A percentile compares a stretch with the other conserved stretches of the same genome.
Conservation (phyloP, 2,888 invertebrate genomes). For the Lacanobia wlatinum region DNA sequence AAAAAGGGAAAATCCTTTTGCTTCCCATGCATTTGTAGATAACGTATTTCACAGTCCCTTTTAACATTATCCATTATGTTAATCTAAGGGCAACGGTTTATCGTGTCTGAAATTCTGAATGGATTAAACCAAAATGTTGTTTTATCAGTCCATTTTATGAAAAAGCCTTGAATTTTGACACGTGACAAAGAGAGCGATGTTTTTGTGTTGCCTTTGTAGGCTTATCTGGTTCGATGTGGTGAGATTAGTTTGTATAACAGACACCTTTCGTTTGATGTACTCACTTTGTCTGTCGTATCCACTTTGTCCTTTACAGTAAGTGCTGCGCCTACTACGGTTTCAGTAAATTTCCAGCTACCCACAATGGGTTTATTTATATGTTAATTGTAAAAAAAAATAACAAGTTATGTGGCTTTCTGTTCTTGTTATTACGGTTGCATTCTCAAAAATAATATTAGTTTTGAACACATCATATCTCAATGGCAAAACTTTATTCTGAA, state of each 20-base stretch:
- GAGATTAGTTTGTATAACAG: conserved; percentile 36
- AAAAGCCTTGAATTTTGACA: conserved; percentile 70
- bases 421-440: too few relatives aligned
- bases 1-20: conserved; percentile 80
- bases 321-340: too few relatives aligned
- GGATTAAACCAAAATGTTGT: conserved; percentile 79
- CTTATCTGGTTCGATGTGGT: conserved; percentile 56
- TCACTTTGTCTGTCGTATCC: conserved; percentile 11
- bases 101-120: conserved; percentile 75
- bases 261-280: conserved; percentile 50
- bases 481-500: too few relatives aligned
- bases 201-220: conserved; percentile 56
- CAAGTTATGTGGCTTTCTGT: too few relatives aligned
- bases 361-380: too few relatives aligned
- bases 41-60: conserved; percentile 82
- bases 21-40: conserved; percentile 79
- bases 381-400: too few relatives aligned
- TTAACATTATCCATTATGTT: conserved; percentile 85
- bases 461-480: too few relatives aligned
- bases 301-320: conserved; percentile 3
- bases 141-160: conserved; percentile 72
- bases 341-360: too few relatives aligned
- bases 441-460: too few relatives aligned
- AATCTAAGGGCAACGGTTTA: conserved; percentile 84
- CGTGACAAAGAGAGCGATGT: conserved; percentile 65